Percentiles rank a stretch among this genome's conserved stretches.
Conservation (phyloP, 2,888 invertebrate species). For the Trilocha varians region DNA sequence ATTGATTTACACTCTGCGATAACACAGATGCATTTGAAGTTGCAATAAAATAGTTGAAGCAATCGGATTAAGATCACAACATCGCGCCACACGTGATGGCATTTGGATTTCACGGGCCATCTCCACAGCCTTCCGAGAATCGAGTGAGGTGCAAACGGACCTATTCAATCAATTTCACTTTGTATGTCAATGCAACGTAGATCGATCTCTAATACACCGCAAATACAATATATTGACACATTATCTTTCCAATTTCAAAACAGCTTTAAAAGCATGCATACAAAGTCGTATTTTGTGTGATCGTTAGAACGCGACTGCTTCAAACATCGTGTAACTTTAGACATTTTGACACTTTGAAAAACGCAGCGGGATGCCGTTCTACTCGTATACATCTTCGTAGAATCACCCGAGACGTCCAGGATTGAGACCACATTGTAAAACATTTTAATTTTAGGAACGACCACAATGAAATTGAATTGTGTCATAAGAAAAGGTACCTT, state of each 20-base stretch:
- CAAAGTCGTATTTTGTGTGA: background rate
- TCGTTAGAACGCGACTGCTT: background rate
- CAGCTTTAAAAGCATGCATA: background rate
- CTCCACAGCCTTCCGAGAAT: conserved; percentile 45
- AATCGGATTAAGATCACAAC: conserved; percentile 43
- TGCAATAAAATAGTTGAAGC: conserved; percentile 25
- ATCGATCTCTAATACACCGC: conserved; percentile 48
- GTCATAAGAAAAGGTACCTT: conserved; percentile 15
- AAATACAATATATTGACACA: conserved; percentile 8
- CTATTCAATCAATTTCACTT: conserved; percentile 39
- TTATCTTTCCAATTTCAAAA: background rate
- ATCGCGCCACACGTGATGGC: conserved; percentile 45
- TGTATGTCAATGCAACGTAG: conserved; percentile 39
- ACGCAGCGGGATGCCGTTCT: conserved; percentile 57
- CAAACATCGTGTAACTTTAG: conserved; percentile 48
- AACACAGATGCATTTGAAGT: conserved; percentile 15
- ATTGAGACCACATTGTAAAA: conserved; percentile 50
- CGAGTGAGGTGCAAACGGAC: conserved; percentile 46
- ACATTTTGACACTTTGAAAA: conserved; percentile 71
- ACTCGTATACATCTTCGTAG: conserved; percentile 47
- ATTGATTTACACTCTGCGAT: background rate
- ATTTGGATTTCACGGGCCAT: conserved; percentile 40
- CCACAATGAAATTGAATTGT: conserved; percentile 11
- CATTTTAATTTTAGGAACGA: conserved; percentile 45
- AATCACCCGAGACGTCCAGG: conserved; percentile 54